These are phyloP conservation scores for Hormaphis cornu DNA, from an alignment of 1,140 invertebrate species.

Conservation along the genomic window DNA sequence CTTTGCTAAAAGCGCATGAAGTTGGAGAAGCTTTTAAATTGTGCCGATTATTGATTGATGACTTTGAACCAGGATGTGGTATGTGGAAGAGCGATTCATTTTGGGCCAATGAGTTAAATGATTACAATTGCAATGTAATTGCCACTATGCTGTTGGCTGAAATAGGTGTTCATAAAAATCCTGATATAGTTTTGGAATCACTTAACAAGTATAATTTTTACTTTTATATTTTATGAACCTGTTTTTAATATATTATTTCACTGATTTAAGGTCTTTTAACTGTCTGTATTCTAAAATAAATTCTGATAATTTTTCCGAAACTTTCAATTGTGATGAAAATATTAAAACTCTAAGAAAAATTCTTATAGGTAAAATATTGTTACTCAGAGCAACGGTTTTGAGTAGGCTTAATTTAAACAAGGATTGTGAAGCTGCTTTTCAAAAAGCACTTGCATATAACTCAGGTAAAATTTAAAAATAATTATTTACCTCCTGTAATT, in stretches of 20 bases:
- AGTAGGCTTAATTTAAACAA: neutral
- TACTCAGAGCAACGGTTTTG: conserved; percentile 14
- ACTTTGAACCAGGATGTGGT: neutral
- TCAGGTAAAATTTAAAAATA: neutral
- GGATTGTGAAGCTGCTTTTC: conserved; percentile 9
- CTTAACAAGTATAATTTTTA: conserved; percentile 10
- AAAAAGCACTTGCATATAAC: conserved; percentile 9
- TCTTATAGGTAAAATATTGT: conserved; percentile 18
- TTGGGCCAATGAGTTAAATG: conserved; percentile 19
- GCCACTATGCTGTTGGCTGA: conserved; percentile 17
- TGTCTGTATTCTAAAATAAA: conserved; percentile 1
- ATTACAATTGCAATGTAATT: conserved; percentile 17
- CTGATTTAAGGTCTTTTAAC: conserved; percentile 2
- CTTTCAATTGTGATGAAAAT: neutral
- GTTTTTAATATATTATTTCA: neutral
- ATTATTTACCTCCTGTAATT: neutral
- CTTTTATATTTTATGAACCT: neutral
- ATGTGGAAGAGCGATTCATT: conserved; percentile 11
- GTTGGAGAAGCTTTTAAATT: neutral
- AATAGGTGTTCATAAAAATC: neutral
- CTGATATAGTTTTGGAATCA: conserved; percentile 7
- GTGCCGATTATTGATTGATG: neutral
- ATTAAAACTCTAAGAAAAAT: neutral
- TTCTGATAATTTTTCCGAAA: neutral
- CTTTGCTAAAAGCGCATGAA: conserved; percentile 23